These are phyloP conservation scores for human DNA, from an alignment of 2,113 vertebrate genomes.

Conservation along the genomic window GRCh38 chr6:111818501-111819000, in stretches of 20 bases:
- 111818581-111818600: not conserved
- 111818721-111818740: slow-evolving; percentile 58
- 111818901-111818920: not conserved
- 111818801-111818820: not conserved
- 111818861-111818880: not conserved
- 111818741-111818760: slow-evolving; percentile 59
- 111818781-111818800: not conserved
- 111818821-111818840: slow-evolving; percentile 11
- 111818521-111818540: not conserved
- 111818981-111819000: not conserved
- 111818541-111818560: not conserved
- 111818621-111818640: not conserved
- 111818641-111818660: slow-evolving; percentile 10
- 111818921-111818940: too few relatives aligned
- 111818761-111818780: slow-evolving; percentile 45
- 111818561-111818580: too few relatives aligned
- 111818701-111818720: slow-evolving; percentile 67
- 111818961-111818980: not conserved
- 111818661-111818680: slow-evolving; percentile 23
- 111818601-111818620: not conserved
- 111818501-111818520: not conserved
- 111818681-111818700: slow-evolving; percentile 14
- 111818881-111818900: not conserved
- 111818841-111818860: not conserved
- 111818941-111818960: not conserved